Evolutionary conservation across 1,140 invertebrate species (phyloP), one percentile per base, ranked within the genome.

Genomic region (Conus betulinus): DNA sequence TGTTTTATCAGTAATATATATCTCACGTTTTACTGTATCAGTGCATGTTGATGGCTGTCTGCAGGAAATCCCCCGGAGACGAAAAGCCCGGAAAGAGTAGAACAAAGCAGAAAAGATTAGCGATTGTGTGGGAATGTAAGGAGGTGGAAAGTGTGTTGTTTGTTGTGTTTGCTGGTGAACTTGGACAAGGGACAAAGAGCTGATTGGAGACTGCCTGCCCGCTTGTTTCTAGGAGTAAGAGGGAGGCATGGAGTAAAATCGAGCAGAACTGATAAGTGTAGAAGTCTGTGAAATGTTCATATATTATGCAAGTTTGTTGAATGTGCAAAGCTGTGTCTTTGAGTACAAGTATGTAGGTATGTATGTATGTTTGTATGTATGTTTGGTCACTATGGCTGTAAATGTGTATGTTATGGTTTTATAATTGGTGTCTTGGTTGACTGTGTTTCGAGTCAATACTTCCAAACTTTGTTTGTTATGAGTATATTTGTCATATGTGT

Each of bases 81-180:
- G 82, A 84, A 60, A 67, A 84, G 57, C 82, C 17, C 1, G 82
- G 15, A 84, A 84, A 55, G 82, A 63, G 82, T 84, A 63, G n/a
- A 78, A 39, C 10, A 8, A 51, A 78, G 25, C 2, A 51, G 76
- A 78, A 25, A 78, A 78, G 39, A 51, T 78, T 11, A 39, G 71
- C 17, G 11, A 23, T 51, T 78, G 7, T 39, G 25, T 0, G 25
- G 76, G 76, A 51, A 25, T 3, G 76, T 13, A 51, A 17, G 76
- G 76, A 10, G 76, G 76, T 27, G 76, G 6, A 13, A 13, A 11
- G 76, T 27, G 76, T 78, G 76, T 6, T 52, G 1, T 81, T 7
- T 52, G 39, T 52, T 81, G 79, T 81, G 79, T 17, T 8, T 81
- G 51, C 25, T 78, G 76, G 25, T 27, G 76, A 78, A 78, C 2